Conservation (phyloP, 2,797 vertebrate species). For the Moxostoma hubbsi region DNA sequence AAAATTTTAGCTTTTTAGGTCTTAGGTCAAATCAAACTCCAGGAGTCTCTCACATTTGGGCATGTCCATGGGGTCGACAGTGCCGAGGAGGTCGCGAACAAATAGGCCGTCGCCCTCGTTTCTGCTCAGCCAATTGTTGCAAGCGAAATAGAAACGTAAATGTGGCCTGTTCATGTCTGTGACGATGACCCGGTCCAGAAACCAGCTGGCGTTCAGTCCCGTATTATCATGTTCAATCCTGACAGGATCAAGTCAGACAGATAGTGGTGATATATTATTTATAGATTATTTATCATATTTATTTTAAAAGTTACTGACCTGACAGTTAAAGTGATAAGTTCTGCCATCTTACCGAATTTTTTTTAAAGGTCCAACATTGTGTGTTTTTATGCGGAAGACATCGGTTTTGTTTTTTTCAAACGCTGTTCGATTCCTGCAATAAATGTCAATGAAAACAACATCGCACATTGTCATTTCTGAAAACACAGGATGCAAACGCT, state of each 20-base stretch:
- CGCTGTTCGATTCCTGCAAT: conserved; percentile 89
- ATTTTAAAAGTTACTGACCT: background rate
- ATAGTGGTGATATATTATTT: too few relatives aligned
- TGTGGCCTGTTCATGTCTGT: conserved; percentile 94
- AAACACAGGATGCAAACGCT: background rate
- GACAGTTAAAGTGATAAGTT: background rate
- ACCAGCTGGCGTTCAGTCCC: conserved; percentile 90
- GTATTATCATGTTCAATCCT: conserved; percentile 98
- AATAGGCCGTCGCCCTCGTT: conserved; percentile 87
- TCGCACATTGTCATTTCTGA: background rate
- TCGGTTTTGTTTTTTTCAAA: conserved; percentile 92
- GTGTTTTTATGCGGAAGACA: conserved; percentile 93
- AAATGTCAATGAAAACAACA: conserved; percentile 38
- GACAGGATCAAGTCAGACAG: conserved; percentile 12
- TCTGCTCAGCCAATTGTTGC: conserved; percentile 95
- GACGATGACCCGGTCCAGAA: conserved; percentile 88
- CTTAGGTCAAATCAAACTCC: background rate
- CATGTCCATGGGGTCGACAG: conserved; percentile 89
- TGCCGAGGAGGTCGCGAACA: conserved; percentile 87
- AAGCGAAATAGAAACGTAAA: conserved; percentile 93
- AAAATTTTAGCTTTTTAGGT: too few relatives aligned
- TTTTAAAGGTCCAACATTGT: conserved; percentile 90
- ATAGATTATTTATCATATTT: too few relatives aligned
- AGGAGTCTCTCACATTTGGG: conserved; percentile 85
- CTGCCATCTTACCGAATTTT: conserved; percentile 85